Conservation (phyloP, 2,797 vertebrate genomes). For the Nyctibius grandis region DNA sequence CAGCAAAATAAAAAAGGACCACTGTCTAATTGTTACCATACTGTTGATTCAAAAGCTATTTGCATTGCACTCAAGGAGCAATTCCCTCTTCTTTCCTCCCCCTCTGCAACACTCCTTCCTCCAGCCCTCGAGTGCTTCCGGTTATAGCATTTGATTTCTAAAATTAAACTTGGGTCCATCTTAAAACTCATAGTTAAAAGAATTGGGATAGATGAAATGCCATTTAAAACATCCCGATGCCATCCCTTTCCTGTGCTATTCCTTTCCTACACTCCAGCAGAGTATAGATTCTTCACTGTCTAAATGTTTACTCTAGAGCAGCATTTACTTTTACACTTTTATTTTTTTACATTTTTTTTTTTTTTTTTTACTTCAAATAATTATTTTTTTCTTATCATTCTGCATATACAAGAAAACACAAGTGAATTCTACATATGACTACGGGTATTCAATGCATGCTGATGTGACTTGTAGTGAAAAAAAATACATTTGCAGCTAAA, state of each 20-base stretch:
- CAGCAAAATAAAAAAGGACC: constrained; percentile 56
- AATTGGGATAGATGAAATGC: background rate
- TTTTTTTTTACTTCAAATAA: background rate
- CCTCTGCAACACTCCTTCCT: background rate
- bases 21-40: constrained; percentile 59
- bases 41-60: constrained; percentile 42
- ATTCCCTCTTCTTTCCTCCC: background rate
- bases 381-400: background rate
- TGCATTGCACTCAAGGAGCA: background rate
- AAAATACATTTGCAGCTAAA: background rate
- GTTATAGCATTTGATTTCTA: constrained; percentile 19
- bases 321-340: background rate
- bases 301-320: background rate
- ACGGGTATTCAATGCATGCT: background rate
- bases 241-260: background rate
- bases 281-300: background rate
- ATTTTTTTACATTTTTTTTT: background rate
- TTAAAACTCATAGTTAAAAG: constrained; percentile 1
- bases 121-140: background rate
- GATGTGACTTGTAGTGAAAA: background rate
- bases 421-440: background rate
- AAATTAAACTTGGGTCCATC: constrained; percentile 2
- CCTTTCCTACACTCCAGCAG: background rate
- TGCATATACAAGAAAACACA: background rate
- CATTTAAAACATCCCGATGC: background rate